Evolutionary conservation across 2,113 vertebrate genomes (phyloP).

Genomic region (Cyanoliseus patagonus): DNA sequence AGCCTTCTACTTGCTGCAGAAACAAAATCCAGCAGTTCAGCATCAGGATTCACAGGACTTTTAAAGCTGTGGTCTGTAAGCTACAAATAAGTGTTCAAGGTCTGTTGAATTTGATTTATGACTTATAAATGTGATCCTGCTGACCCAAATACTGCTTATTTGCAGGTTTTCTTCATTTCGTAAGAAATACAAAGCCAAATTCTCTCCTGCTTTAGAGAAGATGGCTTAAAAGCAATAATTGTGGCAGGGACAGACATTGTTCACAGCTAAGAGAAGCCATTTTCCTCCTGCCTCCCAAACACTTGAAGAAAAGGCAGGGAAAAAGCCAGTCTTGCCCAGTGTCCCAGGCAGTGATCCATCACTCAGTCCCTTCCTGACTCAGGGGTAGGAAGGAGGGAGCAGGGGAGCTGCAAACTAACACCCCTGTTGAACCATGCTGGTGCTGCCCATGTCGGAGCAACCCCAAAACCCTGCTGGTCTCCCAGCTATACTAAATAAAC

Average conservation of each 20-base stretch:
- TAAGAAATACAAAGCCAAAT: background rate
- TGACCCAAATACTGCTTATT: background rate
- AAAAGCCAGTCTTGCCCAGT: background rate
- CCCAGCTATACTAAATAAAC: background rate
- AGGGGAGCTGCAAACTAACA: background rate
- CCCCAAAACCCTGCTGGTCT: background rate
- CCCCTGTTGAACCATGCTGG: fast-evolving
- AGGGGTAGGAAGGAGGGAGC: background rate
- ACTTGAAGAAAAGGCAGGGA: background rate
- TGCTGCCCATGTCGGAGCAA: background rate
- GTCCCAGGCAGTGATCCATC: background rate
- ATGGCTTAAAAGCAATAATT: background rate
- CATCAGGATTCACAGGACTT: background rate
- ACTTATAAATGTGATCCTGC: background rate
- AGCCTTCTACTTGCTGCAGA: background rate
- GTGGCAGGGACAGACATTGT: background rate
- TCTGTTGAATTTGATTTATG: constrained; percentile 28
- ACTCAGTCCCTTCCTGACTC: background rate
- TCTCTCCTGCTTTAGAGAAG: background rate
- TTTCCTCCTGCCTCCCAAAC: background rate
- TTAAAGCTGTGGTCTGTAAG: background rate
- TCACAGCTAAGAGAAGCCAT: background rate
- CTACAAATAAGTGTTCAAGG: background rate
- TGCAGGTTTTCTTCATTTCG: background rate
- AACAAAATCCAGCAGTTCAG: background rate